Conservation (phyloP, 2,113 vertebrate species). For the Aythya baeri region DNA sequence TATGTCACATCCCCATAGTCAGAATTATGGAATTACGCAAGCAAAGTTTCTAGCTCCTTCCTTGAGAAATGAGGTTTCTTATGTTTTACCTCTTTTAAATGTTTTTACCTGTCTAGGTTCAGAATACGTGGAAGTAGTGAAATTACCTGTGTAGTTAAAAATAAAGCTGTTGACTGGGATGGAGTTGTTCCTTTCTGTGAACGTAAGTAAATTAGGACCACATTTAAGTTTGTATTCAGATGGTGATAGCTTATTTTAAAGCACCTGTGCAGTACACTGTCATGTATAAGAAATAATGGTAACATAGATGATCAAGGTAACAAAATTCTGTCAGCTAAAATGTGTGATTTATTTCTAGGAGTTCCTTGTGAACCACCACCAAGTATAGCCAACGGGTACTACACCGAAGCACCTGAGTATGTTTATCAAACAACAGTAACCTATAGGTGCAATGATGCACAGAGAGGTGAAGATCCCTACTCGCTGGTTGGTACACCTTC, state of each 20-base stretch:
- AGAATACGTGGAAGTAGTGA: background rate
- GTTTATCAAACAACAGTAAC: conserved; percentile 43
- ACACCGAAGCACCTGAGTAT: background rate
- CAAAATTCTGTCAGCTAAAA: background rate
- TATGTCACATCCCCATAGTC: accelerated
- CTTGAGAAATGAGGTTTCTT: background rate
- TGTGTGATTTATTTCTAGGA: conserved; percentile 1
- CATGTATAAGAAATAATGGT: background rate
- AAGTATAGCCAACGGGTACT: conserved; percentile 23
- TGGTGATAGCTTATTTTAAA: background rate
- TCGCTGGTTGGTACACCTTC: conserved; percentile 2
- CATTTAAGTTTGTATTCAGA: background rate
- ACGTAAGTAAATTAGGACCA: conserved; percentile 29
- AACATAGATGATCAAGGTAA: background rate
- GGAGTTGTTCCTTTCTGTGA: conserved; percentile 2
- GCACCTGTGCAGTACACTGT: background rate
- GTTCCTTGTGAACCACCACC: conserved; percentile 58
- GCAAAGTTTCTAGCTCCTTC: background rate
- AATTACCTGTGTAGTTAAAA: background rate
- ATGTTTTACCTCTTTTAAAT: background rate
- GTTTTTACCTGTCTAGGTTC: conserved; percentile 28
- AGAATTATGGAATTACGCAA: background rate
- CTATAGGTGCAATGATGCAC: conserved; percentile 15
- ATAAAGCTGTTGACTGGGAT: background rate
- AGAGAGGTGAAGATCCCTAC: background rate